Base-by-base conservation (phyloP, 2,888 invertebrate genomes). In the Catonia carolina region DNA sequence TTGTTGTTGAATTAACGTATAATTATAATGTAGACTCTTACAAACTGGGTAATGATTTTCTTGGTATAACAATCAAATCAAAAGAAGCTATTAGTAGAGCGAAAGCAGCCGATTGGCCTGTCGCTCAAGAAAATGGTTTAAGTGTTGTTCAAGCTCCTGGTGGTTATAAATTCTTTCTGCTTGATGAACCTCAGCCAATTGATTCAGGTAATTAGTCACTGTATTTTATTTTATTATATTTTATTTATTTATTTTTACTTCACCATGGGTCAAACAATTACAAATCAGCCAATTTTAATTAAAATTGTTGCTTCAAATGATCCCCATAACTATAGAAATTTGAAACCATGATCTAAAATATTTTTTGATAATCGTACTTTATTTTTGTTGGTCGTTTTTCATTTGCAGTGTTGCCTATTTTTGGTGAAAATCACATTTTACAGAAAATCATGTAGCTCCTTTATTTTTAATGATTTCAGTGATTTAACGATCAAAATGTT, bases 1-100 rank as follows among this genome's bases (percentile, higher is more conserved):
- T 98, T 76, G 98, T 94, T 1, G 79, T 97, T 18, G 98, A 99
- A 71, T 77, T 99, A 42, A 98, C 98, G 10, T 99, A 98, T 73
- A 99, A 99, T 72, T 99, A 99, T 71, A 93, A 93, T 18, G 82
- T 98, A 18, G 85, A 85, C 61, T 77, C 81, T 50, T 98, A 99
- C 69, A 84, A 89, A 65, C 74, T 80, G 65, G 68, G 68, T 6
- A 97, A 97, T 75, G 97, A 97, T 74, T 95, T 94, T 69, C 76
- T 82, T 49, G 91, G 91, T 1, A 81, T 96, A 12, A 88, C 89
- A 1, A 83, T 97, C 17, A 80, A 85, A 68, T 92, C 93, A 1
- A 82, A 81, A 56, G 85, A 88, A 69, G 80, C 82, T 12, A 72
- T 94, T 23, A 77, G 84, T 60, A 80, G 89, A 66, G 94, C 92